Percentiles rank a stretch among this genome's conserved stretches.
These are phyloP conservation scores for Campoletis raptor DNA, from an alignment of 2,888 invertebrate genomes.

Conservation along the genomic window DNA sequence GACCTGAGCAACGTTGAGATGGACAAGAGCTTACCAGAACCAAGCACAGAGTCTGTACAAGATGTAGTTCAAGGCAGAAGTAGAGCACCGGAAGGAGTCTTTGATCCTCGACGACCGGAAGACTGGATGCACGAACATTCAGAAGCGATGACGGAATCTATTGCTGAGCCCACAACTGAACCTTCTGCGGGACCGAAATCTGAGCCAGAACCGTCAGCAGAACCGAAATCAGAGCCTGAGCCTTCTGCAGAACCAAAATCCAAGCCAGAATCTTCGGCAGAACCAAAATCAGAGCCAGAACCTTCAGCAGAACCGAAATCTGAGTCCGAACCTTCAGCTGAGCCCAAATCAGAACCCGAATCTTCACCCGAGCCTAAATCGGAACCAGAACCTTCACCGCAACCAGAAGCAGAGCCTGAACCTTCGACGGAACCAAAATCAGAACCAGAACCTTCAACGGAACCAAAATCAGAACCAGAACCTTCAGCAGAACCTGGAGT, in stretches of 20 bases:
- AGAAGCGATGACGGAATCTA: slow-evolving; percentile 63
- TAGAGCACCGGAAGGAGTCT: slow-evolving; percentile 71
- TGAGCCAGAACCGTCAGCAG: slow-evolving; percentile 70
- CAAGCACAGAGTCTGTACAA: slow-evolving; percentile 71
- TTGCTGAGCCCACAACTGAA: slow-evolving; percentile 70
- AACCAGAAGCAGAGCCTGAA: slow-evolving; percentile 70
- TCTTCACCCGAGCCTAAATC: slow-evolving; percentile 73
- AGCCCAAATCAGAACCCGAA: slow-evolving; percentile 75
- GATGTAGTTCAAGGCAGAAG: slow-evolving; percentile 80
- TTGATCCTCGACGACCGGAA: slow-evolving; percentile 72
- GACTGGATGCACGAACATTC: slow-evolving; percentile 70
- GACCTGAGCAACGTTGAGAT: slow-evolving; percentile 77
- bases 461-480: slow-evolving; percentile 72
- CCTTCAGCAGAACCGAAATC: slow-evolving; percentile 70
- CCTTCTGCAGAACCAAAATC: not conserved
- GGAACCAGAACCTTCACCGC: slow-evolving; percentile 70
- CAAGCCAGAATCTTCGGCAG: slow-evolving; percentile 71
- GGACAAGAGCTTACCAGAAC: slow-evolving; percentile 71
- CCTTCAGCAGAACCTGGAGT: slow-evolving; percentile 55
- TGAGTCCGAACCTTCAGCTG: slow-evolving; percentile 70
- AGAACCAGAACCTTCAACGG: slow-evolving; percentile 73
- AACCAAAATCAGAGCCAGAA: slow-evolving; percentile 71
- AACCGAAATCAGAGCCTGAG: slow-evolving; percentile 62
- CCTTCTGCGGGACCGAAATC: slow-evolving; percentile 77
- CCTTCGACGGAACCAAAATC: slow-evolving; percentile 77